Evolutionary conservation across 1,140 invertebrate species (phyloP), one percentile per base, ranked within the genome.

Genomic region (Plectrocnemia conspersa): DNA sequence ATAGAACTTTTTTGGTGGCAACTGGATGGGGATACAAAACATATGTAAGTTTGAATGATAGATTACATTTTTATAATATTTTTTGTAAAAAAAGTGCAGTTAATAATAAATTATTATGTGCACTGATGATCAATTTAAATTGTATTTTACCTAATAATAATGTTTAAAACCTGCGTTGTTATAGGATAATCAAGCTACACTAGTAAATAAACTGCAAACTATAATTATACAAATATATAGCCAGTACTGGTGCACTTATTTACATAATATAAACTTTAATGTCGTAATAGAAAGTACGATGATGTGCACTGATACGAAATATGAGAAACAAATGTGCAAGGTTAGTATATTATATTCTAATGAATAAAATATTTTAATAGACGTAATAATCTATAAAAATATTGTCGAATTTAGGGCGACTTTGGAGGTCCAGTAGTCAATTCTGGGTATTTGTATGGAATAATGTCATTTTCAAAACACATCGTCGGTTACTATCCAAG

Each of bases 21-120:
- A 23, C 13, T 10, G 42, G 42, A 13, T 45, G 42, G 42, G 42
- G 42, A 5, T 45, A n/a, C n/a, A n/a, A 45, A 15, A 9, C 18
- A 10, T 27, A 16, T 13, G 42, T 45, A 25, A n/a, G n/a, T 11
- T 27, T 2, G 29, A 15, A 13, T n/a, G 22, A 11, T n/a, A 42
- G 9, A 3, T 10, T n/a, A n/a, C n/a, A n/a, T n/a, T n/a, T n/a
- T n/a, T n/a, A n/a, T n/a, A n/a, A n/a, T n/a, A n/a, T n/a, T n/a
- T n/a, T n/a, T n/a, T n/a, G n/a, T n/a, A n/a, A n/a, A n/a, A n/a
- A n/a, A 7, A 29, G n/a, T 29, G n/a, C n/a, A 7, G 6, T 45
- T n/a, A 15, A 6, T 13, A 1, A 45, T 27, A 7, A 45, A 13
- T n/a, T 1, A 27, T 3, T 45, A 25, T 27, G n/a, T 13, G 9